A percentile compares a stretch with the other conserved stretches of the same genome.
Evolutionary conservation across 2,888 invertebrate species (phyloP).

Genomic region (Drosophila merina): DNA sequence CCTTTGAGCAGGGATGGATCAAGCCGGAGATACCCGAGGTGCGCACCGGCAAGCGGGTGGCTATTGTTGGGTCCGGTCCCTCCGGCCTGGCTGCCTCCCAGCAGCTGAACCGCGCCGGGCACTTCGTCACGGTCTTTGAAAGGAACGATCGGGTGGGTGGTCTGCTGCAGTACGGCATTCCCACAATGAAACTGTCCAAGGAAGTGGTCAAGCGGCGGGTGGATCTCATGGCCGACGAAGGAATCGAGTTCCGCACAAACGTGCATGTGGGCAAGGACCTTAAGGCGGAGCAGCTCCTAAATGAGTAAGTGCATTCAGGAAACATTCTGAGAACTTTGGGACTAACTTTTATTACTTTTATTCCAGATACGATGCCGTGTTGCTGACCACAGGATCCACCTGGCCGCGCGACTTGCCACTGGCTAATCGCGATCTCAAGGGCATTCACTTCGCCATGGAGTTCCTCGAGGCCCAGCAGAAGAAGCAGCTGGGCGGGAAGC

Average conservation of each 20-base stretch:
- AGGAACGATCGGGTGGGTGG: conserved; percentile 98
- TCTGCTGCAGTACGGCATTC: conserved; percentile 98
- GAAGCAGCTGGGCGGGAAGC: conserved; percentile 90
- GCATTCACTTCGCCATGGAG: conserved; percentile 99
- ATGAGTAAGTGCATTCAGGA: too few species aligned
- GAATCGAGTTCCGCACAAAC: conserved; percentile 94
- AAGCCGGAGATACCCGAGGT: conserved; percentile 90
- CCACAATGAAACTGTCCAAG: conserved; percentile 99
- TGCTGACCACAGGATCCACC: conserved; percentile 96
- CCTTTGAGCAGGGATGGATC: conserved; percentile 98
- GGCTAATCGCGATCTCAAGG: conserved; percentile 93
- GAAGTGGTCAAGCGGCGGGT: conserved; percentile 95
- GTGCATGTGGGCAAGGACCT: conserved; percentile 96
- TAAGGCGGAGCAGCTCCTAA: conserved; percentile 88
- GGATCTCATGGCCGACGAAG: conserved; percentile 93
- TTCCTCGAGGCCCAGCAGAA: conserved; percentile 99
- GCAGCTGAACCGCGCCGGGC: conserved; percentile 97
- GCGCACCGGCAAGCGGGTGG: conserved; percentile 92
- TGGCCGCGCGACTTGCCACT: conserved; percentile 97
- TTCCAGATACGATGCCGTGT: conserved; percentile 91
- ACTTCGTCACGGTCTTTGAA: conserved; percentile 98
- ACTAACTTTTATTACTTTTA: neutral
- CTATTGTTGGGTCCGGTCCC: conserved; percentile 97
- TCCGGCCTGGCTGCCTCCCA: conserved; percentile 98
- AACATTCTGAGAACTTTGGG: too few species aligned